phyloP scores from a whole-genome alignment of 2,888 invertebrate genomes.

The Nomada fucata region DNA sequence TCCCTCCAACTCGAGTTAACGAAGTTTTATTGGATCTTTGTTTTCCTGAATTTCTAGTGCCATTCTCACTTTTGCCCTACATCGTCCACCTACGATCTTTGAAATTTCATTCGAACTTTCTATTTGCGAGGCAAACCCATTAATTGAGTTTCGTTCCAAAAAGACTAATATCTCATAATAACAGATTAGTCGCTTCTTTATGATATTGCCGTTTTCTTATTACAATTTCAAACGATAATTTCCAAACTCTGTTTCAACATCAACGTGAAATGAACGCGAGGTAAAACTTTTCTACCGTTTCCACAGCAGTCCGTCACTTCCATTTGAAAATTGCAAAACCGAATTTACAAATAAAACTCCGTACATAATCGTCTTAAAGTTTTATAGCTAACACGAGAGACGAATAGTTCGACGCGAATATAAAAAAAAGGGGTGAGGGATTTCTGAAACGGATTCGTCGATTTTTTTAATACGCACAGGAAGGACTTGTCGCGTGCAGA shows the following conservation, averaged over 20 bases:
- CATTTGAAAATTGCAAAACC: neutral
- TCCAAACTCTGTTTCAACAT: neutral
- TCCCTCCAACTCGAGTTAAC: neutral
- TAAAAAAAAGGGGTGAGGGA: neutral
- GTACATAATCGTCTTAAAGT: neutral
- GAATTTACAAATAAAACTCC: conserved; percentile 6
- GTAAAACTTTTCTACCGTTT: neutral
- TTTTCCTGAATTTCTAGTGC: neutral
- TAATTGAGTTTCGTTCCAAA: too few species aligned
- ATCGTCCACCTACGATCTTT: neutral
- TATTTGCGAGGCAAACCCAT: too few species aligned
- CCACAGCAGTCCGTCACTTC: neutral
- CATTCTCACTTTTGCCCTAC: neutral
- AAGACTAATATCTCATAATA: too few species aligned
- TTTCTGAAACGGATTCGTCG: conserved; percentile 32
- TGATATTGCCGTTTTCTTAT: too few species aligned
- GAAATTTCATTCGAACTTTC: neutral
- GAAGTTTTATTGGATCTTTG: conserved; percentile 12
- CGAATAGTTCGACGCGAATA: neutral
- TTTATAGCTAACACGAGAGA: neutral
- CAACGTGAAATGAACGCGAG: neutral
- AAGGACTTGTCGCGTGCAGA: conserved; percentile 51
- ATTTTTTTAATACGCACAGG: conserved; percentile 50
- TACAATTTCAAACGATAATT: too few species aligned
- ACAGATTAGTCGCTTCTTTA: too few species aligned